phyloP scores from a whole-genome alignment of 2,797 vertebrate species.

The Cirrhinus mrigala region DNA sequence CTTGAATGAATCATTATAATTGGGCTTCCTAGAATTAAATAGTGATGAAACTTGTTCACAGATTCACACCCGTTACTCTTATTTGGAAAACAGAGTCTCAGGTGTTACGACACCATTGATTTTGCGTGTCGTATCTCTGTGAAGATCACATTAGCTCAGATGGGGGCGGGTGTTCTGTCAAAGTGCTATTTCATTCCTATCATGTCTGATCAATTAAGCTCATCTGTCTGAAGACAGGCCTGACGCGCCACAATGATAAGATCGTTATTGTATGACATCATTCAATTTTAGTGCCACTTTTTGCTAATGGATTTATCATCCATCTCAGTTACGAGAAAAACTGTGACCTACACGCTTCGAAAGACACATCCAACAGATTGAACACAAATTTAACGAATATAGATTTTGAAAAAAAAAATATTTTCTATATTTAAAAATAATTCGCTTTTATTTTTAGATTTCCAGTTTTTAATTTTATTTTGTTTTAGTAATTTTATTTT shows the following conservation, averaged over 20 bases:
- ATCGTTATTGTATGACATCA: constrained; percentile 22
- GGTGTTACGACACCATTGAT: background rate
- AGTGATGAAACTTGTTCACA: background rate
- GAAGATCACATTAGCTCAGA: constrained; percentile 23
- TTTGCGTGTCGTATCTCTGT: background rate
- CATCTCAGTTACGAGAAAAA: background rate
- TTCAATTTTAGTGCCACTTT: constrained; percentile 19
- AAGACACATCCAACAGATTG: background rate
- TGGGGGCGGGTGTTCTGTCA: background rate
- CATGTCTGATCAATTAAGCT: background rate
- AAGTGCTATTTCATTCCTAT: constrained; percentile 29
- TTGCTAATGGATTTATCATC: constrained; percentile 20
- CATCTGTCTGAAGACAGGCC: constrained; percentile 17
- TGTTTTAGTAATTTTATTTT: background rate
- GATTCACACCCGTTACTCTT: background rate
- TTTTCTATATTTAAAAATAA: background rate
- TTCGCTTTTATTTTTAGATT: background rate
- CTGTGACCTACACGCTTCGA: background rate
- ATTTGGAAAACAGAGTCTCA: constrained; percentile 2
- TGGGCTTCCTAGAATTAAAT: background rate
- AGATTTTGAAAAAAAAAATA: background rate
- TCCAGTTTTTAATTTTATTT: background rate
- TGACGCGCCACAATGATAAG: background rate
- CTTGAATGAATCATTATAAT: background rate
- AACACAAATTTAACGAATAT: background rate